These are phyloP conservation scores for Cardiocondyla obscurior DNA, from an alignment of 1,140 invertebrate genomes.

Conservation along the genomic window DNA sequence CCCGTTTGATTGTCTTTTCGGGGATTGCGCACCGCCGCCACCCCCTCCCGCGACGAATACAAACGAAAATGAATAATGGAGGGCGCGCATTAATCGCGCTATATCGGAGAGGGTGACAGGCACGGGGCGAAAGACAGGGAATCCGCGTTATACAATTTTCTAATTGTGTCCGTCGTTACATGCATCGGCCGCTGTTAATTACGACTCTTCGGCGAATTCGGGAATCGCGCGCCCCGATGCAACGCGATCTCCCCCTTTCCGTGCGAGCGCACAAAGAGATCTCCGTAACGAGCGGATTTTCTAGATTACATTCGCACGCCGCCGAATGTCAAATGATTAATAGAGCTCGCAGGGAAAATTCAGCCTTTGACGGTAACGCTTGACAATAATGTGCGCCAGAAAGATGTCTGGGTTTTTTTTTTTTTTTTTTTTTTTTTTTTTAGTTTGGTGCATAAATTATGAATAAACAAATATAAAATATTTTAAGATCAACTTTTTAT, in stretches of 20 bases:
- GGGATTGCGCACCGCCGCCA: neutral
- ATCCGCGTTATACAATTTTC: constrained; percentile 55
- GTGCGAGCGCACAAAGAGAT: constrained; percentile 1
- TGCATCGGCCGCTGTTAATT: constrained; percentile 57
- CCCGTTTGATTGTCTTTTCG: constrained; percentile 74
- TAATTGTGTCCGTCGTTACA: constrained; percentile 63
- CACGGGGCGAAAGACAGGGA: neutral
- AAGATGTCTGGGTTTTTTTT: no score
- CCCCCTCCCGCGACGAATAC: constrained; percentile 7
- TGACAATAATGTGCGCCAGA: neutral
- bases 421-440: no score
- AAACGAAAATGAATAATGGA: constrained; percentile 66
- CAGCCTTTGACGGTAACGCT: neutral
- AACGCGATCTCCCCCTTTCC: neutral
- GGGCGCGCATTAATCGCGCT: constrained; percentile 52
- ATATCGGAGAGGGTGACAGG: neutral
- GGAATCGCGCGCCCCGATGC: constrained; percentile 22
- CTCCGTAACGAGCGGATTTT: constrained; percentile 1
- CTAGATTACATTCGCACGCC: neutral
- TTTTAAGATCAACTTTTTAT: no score
- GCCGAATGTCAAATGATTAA: neutral
- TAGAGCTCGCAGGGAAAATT: neutral
- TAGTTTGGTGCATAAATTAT: no score
- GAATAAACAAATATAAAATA: no score
- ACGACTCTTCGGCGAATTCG: constrained; percentile 44